Conservation (phyloP, 1,140 invertebrate genomes). For the Acromyrmex charruanus region DNA sequence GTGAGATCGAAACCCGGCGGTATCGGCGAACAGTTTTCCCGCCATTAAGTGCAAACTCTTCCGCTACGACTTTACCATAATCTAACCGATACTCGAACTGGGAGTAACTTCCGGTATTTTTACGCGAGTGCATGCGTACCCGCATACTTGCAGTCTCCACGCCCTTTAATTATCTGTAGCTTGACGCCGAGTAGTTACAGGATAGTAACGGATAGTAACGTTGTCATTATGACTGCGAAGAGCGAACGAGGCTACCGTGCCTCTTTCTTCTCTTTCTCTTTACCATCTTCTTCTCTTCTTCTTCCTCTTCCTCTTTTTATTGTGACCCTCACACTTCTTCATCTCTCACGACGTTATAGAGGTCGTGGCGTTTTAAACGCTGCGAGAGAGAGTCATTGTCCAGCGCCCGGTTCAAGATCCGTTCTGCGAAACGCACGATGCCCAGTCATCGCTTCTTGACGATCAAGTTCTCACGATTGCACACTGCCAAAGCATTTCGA, state of each 20-base stretch:
- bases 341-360: constrained; percentile 52
- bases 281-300: background rate
- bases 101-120: constrained; percentile 65
- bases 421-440: constrained; percentile 62
- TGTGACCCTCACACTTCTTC: constrained; percentile 25
- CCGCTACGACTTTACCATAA: constrained; percentile 5
- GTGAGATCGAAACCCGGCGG: constrained; percentile 37
- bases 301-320: constrained; percentile 21
- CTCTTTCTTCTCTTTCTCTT: background rate
- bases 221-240: constrained; percentile 65
- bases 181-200: constrained; percentile 49
- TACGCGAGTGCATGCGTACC: constrained; percentile 25
- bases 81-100: constrained; percentile 17
- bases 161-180: constrained; percentile 74
- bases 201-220: constrained; percentile 45
- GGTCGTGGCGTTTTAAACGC: constrained; percentile 45
- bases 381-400: constrained; percentile 57
- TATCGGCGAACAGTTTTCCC: constrained; percentile 57
- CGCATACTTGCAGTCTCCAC: constrained; percentile 61
- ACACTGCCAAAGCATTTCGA: background rate
- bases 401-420: constrained; percentile 55
- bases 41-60: constrained; percentile 43
- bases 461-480: constrained; percentile 32
- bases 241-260: constrained; percentile 49
- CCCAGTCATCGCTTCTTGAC: constrained; percentile 3